phyloP scores from a whole-genome alignment of 2,888 invertebrate genomes.

The Fragum sueziense region DNA sequence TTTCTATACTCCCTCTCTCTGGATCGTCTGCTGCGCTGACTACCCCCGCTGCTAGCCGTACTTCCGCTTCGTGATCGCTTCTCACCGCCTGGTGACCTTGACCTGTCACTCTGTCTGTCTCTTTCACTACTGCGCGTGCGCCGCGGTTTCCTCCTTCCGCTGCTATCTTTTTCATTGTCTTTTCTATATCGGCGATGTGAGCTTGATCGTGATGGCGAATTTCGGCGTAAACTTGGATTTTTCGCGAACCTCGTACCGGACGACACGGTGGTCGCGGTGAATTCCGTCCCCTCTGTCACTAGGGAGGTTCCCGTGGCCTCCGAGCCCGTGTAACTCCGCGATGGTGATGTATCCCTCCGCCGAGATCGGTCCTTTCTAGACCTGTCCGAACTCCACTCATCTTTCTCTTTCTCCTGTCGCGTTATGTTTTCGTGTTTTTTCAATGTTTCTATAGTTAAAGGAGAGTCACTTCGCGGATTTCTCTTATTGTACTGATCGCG shows the following conservation, averaged over 20 bases:
- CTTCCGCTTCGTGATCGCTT: slow-evolving; percentile 26
- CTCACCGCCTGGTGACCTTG: slow-evolving; percentile 30
- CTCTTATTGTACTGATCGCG: slow-evolving; percentile 50
- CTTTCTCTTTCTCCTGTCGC: slow-evolving; percentile 43
- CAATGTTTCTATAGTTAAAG: slow-evolving; percentile 54
- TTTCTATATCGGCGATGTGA: slow-evolving; percentile 57
- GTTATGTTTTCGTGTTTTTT: slow-evolving; percentile 57
- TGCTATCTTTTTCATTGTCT: slow-evolving; percentile 50
- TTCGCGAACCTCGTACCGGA: slow-evolving; percentile 43
- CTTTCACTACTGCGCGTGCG: slow-evolving; percentile 38
- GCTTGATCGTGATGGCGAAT: slow-evolving; percentile 57
- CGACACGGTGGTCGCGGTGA: slow-evolving; percentile 49
- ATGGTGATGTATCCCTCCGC: slow-evolving; percentile 48
- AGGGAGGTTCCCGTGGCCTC: slow-evolving; percentile 49
- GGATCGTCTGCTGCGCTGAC: slow-evolving; percentile 28
- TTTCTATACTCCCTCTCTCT: slow-evolving; percentile 30
- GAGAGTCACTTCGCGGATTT: slow-evolving; percentile 62
- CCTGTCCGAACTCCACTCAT: slow-evolving; percentile 27
- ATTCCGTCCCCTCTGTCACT: slow-evolving; percentile 51
- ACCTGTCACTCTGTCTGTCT: slow-evolving; percentile 32
- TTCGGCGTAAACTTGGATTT: slow-evolving; percentile 55
- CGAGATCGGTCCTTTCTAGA: slow-evolving; percentile 30
- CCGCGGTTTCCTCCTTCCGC: slow-evolving; percentile 47
- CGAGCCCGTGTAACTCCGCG: slow-evolving; percentile 49
- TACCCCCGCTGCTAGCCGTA: slow-evolving; percentile 21